Conservation (phyloP, 2,797 vertebrate species). For the Scyliorhinus canicula region DNA sequence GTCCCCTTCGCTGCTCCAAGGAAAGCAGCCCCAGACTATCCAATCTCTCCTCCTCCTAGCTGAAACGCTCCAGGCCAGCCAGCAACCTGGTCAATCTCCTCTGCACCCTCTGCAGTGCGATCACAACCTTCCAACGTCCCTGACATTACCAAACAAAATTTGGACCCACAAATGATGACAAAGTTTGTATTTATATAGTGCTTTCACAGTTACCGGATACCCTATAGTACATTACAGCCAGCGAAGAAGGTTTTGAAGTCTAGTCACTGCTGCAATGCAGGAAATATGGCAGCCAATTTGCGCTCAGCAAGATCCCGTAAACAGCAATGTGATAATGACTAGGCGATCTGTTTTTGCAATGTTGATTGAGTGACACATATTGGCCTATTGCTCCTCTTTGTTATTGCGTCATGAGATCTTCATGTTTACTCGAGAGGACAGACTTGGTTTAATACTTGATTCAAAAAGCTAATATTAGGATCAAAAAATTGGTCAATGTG, state of each 20-base stretch:
- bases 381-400: too few relatives aligned
- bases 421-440: too few relatives aligned
- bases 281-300: neutral
- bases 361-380: neutral
- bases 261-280: neutral
- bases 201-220: neutral
- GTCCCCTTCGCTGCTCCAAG: too few relatives aligned
- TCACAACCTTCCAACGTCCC: neutral
- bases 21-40: too few relatives aligned
- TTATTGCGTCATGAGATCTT: too few relatives aligned
- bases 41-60: too few relatives aligned
- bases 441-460: too few relatives aligned
- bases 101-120: too few relatives aligned
- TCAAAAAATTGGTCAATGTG: too few relatives aligned
- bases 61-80: too few relatives aligned
- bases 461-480: too few relatives aligned
- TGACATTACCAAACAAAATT: neutral
- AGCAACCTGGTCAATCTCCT: too few relatives aligned
- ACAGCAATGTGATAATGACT: neutral
- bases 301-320: neutral
- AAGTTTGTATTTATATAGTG: neutral
- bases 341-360: neutral
- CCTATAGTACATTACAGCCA: neutral
- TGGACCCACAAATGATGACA: neutral
- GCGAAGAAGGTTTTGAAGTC: neutral